phyloP scores from a whole-genome alignment of 2,797 vertebrate species.

The Scarus forsteni region DNA sequence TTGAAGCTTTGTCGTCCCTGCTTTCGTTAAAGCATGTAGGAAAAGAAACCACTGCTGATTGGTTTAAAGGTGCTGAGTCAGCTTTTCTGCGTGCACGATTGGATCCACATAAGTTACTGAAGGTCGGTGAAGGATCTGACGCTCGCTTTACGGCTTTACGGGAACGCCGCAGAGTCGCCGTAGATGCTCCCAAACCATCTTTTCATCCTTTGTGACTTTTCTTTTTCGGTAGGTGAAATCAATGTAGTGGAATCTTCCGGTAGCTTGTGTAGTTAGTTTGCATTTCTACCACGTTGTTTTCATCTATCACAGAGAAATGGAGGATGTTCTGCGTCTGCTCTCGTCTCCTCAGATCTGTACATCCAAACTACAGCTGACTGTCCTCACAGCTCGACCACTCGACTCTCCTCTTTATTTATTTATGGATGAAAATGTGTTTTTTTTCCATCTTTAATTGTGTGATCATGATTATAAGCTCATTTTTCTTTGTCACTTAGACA shows the following conservation, averaged over 20 bases:
- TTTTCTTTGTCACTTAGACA: constrained; percentile 64
- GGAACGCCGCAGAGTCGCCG: background rate
- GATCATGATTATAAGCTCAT: constrained; percentile 29
- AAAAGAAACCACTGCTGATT: constrained; percentile 41
- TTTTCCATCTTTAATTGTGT: constrained; percentile 18
- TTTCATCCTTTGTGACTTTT: constrained; percentile 11
- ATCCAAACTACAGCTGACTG: constrained; percentile 8
- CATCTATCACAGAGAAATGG: constrained; percentile 43
- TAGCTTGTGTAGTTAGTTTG: constrained; percentile 54
- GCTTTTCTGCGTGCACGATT: constrained; percentile 11
- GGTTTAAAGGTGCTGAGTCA: constrained; percentile 48
- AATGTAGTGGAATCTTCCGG: constrained; percentile 67
- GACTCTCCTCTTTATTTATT: background rate
- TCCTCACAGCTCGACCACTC: constrained; percentile 24
- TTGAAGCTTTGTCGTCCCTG: constrained; percentile 36
- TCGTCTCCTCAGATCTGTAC: constrained; percentile 23
- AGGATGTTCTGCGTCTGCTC: constrained; percentile 8
- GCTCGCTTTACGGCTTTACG: background rate
- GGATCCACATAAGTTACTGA: constrained; percentile 7
- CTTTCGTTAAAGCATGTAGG: constrained; percentile 55
- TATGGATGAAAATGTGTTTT: constrained; percentile 32
- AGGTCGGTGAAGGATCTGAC: constrained; percentile 7
- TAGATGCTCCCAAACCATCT: constrained; percentile 11
- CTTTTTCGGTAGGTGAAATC: constrained; percentile 57
- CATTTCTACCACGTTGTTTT: constrained; percentile 68